Evolutionary conservation across 2,113 vertebrate genomes (phyloP).

Genomic region (Poeciliopsis retropinna): DNA sequence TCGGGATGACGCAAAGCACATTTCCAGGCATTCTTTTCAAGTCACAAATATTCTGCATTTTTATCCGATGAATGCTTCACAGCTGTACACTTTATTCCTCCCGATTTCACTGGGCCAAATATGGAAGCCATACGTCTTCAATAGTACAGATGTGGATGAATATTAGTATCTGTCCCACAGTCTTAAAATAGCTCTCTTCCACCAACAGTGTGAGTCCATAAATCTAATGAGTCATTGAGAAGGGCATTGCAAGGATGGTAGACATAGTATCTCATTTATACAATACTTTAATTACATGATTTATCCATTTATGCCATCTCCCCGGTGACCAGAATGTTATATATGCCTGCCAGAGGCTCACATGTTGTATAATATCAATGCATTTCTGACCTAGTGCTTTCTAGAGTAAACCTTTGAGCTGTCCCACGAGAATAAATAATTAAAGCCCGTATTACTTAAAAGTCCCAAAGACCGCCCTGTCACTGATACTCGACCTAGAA

Average conservation of each 20-base stretch:
- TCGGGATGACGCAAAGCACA: neutral
- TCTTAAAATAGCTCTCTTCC: conserved; percentile 49
- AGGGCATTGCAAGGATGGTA: neutral
- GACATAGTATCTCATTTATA: conserved; percentile 5
- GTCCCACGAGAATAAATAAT: conserved; percentile 35
- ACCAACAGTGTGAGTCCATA: conserved; percentile 40
- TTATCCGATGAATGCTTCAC: too few relatives aligned
- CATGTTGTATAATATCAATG: neutral
- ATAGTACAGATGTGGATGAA: conserved; percentile 24
- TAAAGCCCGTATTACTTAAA: conserved; percentile 21
- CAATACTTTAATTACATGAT: neutral
- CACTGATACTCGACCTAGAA: too few relatives aligned
- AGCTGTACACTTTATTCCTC: neutral
- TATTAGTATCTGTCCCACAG: conserved; percentile 34
- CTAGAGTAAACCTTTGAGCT: neutral
- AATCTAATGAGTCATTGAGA: conserved; percentile 29
- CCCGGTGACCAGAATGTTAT: neutral
- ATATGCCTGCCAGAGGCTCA: neutral
- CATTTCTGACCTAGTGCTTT: conserved; percentile 16
- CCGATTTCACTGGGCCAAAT: conserved; percentile 32
- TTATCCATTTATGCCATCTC: neutral
- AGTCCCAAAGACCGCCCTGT: neutral
- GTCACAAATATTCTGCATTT: too few relatives aligned
- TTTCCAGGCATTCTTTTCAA: neutral
- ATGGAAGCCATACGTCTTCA: conserved; percentile 37